phyloP scores from a whole-genome alignment of 2,888 invertebrate genomes.

The Aphodius sticticus region DNA sequence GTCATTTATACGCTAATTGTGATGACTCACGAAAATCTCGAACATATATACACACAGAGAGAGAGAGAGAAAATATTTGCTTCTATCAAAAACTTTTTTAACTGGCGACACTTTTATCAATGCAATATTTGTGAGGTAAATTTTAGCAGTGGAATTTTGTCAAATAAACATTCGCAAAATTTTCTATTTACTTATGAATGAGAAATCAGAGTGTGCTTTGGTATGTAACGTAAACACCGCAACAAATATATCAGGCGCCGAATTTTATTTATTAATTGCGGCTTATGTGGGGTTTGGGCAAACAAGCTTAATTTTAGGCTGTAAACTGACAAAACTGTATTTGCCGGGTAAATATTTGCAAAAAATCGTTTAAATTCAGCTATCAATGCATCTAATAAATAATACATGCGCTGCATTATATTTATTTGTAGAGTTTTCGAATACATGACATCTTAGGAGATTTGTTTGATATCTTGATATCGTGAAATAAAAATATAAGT shows the following conservation, averaged over 20 bases:
- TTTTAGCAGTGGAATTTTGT: not conserved
- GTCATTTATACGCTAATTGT: conserved; percentile 51
- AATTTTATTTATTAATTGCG: not conserved
- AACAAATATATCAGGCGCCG: conserved; percentile 4
- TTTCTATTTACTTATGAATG: conserved; percentile 13
- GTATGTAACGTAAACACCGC: not conserved
- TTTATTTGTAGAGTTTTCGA: not conserved
- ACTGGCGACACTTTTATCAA: conserved; percentile 9
- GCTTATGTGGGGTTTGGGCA: not conserved
- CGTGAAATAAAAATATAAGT: not conserved
- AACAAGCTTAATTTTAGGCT: not conserved
- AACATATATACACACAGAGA: not conserved
- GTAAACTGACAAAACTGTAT: conserved; percentile 9
- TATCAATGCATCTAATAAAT: not conserved
- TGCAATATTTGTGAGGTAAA: not conserved
- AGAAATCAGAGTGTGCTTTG: conserved; percentile 17
- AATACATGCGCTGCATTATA: not conserved
- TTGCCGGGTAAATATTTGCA: conserved; percentile 11
- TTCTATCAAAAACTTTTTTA: not conserved
- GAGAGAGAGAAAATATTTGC: conserved; percentile 13
- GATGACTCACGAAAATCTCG: conserved; percentile 18
- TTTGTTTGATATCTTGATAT: not conserved
- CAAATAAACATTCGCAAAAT: not conserved
- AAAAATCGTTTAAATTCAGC: not conserved
- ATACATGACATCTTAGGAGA: not conserved